Evolutionary conservation across 1,140 invertebrate species (phyloP).

Genomic region (Hylyphantes graminicola): DNA sequence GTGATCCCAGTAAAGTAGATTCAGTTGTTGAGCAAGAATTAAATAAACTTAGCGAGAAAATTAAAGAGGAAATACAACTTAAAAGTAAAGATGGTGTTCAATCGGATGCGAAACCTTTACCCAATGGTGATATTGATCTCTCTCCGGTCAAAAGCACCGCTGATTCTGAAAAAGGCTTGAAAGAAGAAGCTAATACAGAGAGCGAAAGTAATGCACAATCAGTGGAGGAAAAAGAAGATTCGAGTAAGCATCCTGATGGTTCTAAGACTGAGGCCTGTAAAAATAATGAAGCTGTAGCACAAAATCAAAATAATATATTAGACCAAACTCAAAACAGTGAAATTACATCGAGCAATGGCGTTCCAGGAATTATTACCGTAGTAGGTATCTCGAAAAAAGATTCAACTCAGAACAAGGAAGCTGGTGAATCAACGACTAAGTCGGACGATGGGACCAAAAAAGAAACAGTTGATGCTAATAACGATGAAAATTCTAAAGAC

Average conservation of each 20-base stretch:
- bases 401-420: slow-evolving; percentile 1
- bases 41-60: slow-evolving; percentile 39
- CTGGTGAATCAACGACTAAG: background rate
- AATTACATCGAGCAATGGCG: slow-evolving; percentile 30
- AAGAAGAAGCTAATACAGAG: background rate
- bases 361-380: slow-evolving; percentile 55
- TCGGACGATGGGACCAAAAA: background rate
- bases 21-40: slow-evolving; percentile 49
- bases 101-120: slow-evolving; percentile 2
- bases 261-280: background rate
- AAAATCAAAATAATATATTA: slow-evolving; percentile 1
- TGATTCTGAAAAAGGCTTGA: background rate
- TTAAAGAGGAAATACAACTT: slow-evolving; percentile 23
- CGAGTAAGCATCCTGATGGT: background rate
- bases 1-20: slow-evolving; percentile 52
- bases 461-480: background rate
- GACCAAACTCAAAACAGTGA: background rate
- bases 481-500: background rate
- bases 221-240: background rate
- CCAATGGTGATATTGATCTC: slow-evolving; percentile 53
- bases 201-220: background rate
- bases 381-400: slow-evolving; percentile 49
- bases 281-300: slow-evolving; percentile 14
- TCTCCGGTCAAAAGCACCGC: slow-evolving; percentile 9
- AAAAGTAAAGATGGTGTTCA: background rate